Percentiles rank a stretch among this genome's conserved stretches.
Evolutionary conservation across 1,140 invertebrate species (phyloP).

Genomic region (Lepidurus couesii): DNA sequence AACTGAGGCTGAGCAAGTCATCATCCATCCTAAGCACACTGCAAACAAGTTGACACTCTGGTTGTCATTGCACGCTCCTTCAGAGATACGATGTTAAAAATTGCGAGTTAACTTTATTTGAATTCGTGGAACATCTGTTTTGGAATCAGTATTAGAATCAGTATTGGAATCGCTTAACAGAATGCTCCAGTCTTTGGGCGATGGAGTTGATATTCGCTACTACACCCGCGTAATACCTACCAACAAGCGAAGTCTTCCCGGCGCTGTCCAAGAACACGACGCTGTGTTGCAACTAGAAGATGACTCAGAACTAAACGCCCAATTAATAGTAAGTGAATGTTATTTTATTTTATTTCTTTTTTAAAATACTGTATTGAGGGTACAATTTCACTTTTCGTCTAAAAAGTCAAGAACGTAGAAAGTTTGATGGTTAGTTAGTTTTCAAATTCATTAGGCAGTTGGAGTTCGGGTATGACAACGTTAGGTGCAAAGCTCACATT

Average conservation of each 20-base stretch:
- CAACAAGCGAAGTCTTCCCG: not conserved
- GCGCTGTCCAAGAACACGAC: slow-evolving; percentile 36
- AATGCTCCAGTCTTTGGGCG: slow-evolving; percentile 47
- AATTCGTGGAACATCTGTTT: not conserved
- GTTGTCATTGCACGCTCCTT: not conserved
- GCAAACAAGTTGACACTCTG: not conserved
- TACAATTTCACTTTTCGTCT: no score
- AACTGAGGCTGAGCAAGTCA: not conserved
- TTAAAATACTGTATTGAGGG: not conserved
- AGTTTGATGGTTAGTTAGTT: not conserved
- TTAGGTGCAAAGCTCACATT: not conserved
- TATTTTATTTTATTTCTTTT: no score
- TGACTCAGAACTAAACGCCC: slow-evolving; percentile 53
- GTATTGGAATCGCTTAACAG: slow-evolving; percentile 64
- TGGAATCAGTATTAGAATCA: not conserved
- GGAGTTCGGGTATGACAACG: not conserved
- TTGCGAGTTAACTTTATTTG: not conserved
- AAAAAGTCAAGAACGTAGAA: not conserved
- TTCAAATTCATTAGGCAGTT: not conserved
- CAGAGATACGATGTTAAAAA: not conserved
- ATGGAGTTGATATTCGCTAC: slow-evolving; percentile 45
- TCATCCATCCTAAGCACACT: not conserved
- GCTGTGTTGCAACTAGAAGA: slow-evolving; percentile 51
- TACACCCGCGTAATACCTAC: slow-evolving; percentile 51
- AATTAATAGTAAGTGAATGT: slow-evolving; percentile 51